A percentile compares a stretch with the other conserved stretches of the same genome.
Evolutionary conservation across 2,797 vertebrate species (phyloP).

Genomic region (Enteromius fasciolatus): DNA sequence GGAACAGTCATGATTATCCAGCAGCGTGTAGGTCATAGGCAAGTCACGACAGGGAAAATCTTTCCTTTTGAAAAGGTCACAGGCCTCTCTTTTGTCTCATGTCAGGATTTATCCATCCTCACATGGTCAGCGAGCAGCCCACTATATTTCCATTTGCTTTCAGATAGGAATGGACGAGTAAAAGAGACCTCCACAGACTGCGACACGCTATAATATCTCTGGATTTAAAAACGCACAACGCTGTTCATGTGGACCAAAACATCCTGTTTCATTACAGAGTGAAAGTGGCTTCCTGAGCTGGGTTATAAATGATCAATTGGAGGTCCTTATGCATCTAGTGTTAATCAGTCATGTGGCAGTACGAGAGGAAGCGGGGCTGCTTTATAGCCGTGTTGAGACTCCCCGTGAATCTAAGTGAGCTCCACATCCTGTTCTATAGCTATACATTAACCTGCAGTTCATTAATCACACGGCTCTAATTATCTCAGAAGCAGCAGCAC

Average conservation of each 20-base stretch:
- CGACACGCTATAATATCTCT: constrained; percentile 41
- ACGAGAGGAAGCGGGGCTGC: constrained; percentile 30
- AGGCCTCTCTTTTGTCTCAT: constrained; percentile 40
- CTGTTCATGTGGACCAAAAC: constrained; percentile 2
- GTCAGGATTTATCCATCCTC: constrained; percentile 48
- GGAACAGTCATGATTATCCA: constrained; percentile 28
- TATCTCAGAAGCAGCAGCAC: constrained; percentile 53
- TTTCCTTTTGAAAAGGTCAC: constrained; percentile 51
- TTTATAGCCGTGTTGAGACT: constrained; percentile 34
- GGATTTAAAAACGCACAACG: not conserved
- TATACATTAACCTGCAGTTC: constrained; percentile 54
- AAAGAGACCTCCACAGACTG: constrained; percentile 55
- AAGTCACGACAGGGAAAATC: constrained; percentile 34
- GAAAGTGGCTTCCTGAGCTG: constrained; percentile 42
- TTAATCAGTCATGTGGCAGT: constrained; percentile 72
- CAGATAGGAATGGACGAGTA: constrained; percentile 56
- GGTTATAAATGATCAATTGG: constrained; percentile 72
- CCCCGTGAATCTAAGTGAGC: constrained; percentile 37
- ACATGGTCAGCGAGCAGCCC: not conserved
- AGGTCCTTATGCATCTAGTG: constrained; percentile 69
- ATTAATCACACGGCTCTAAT: constrained; percentile 65
- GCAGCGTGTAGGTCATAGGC: constrained; percentile 21
- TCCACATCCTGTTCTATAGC: constrained; percentile 37
- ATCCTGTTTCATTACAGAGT: constrained; percentile 33
- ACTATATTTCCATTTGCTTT: constrained; percentile 67